Conservation (phyloP, 2,888 invertebrate species). For the Escarpia spicata region DNA sequence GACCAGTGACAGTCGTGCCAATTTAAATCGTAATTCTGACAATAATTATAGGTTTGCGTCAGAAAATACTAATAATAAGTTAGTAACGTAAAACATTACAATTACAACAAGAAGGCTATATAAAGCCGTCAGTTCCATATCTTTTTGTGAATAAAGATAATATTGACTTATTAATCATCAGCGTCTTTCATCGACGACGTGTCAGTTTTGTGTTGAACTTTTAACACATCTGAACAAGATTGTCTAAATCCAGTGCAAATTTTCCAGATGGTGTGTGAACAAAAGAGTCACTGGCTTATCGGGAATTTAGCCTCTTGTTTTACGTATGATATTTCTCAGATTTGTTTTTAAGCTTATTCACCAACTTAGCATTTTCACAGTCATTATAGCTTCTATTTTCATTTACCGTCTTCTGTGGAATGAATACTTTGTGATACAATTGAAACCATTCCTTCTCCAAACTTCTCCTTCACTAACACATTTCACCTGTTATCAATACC, state of each 20-base stretch:
- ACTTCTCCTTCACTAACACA: no score
- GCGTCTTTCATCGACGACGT: no score
- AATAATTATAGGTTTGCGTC: background rate
- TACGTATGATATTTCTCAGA: background rate
- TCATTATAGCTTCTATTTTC: no score
- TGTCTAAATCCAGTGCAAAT: background rate
- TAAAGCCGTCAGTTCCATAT: background rate
- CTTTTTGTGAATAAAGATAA: no score
- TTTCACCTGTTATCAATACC: no score
- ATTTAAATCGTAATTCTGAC: background rate
- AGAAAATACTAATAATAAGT: background rate
- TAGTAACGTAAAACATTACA: background rate
- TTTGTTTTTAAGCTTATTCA: background rate
- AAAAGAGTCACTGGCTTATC: background rate
- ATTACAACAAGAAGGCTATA: background rate
- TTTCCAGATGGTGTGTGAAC: background rate
- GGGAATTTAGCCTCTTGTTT: background rate
- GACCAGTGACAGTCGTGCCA: conserved; percentile 7
- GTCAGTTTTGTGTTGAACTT: no score
- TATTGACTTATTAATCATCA: no score
- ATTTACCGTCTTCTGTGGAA: no score
- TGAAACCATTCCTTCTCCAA: no score
- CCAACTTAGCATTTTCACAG: no score
- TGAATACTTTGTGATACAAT: no score
- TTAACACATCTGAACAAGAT: no score